Evolutionary conservation across 2,888 invertebrate species (phyloP).

Genomic region (Agrochola circellaris): DNA sequence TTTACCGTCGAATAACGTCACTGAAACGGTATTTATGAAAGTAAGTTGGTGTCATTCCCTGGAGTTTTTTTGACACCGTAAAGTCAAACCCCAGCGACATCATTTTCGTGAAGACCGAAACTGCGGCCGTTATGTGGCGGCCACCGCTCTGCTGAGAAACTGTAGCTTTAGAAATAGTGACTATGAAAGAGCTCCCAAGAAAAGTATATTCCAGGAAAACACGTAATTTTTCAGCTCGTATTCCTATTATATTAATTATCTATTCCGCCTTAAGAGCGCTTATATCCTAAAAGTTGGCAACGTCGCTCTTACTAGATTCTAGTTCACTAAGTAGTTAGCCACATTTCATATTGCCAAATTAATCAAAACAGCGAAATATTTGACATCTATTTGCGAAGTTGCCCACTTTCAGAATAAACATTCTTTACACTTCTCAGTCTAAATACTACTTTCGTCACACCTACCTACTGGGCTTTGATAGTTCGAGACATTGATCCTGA

Average conservation of each 20-base stretch:
- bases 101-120: background rate
- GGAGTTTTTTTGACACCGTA: background rate
- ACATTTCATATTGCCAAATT: no score
- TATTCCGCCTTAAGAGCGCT: background rate
- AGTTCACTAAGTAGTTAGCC: no score
- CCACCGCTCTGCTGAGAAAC: background rate
- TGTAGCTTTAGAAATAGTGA: no score
- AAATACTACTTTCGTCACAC: background rate
- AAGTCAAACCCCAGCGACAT: background rate
- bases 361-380: no score
- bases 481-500: conserved; percentile 43
- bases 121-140: background rate
- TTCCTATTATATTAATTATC: background rate
- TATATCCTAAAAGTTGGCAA: no score
- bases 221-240: background rate
- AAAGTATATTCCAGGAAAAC: background rate
- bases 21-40: background rate
- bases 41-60: background rate
- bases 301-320: no score
- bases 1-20: background rate
- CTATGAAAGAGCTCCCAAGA: background rate
- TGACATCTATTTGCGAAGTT: no score
- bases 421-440: background rate
- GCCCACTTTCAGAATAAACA: no score
- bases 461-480: conserved; percentile 8